Evolutionary conservation across 2,888 invertebrate genomes (phyloP), one percentile per base, ranked within the genome.

Genomic region (Lasioglossum pauxillum): DNA sequence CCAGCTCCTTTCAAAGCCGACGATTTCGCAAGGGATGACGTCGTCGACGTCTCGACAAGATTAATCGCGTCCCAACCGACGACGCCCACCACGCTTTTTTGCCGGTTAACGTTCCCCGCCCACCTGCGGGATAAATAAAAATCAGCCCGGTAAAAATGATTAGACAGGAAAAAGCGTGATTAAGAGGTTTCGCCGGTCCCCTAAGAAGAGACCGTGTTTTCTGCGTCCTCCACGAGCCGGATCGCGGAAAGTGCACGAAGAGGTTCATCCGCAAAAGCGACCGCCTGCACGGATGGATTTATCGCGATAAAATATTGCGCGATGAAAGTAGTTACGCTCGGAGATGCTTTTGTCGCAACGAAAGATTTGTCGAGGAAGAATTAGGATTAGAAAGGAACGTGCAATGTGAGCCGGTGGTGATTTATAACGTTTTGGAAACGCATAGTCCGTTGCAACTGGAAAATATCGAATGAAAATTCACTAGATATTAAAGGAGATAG

Each of bases 41-140:
- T 57, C 31, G 46, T 14, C 46, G 57, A 64, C 19, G 71, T 67
- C 53, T 64, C 49, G 57, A 46, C 75, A 64, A 64, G 64, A 85
- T 85, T 84, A 79, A 85, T 85, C 79, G 75, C 78, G n/a, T 19
- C 53, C 44, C 64, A n/a, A 38, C 35, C 16, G 57, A 77, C 49
- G 69, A 74, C 77, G 77, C n/a, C 76, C 82, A 19, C 23, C 2
- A 35, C 14, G 73, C 41, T 27, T 77, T 82, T 77, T 74, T 14
- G 2, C 4, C 16, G 8, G 12, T 19, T 19, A 31, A 12, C 41
- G 31, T 69, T 82, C 74, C 49, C 5, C 4, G 31, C 14, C 64
- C n/a, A 53, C n/a, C 57, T 31, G 4, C 16, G 64, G 14, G 76
- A 67, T 69, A 67, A 77, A 67, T 49, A 46, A 69, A 78, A 74